These are phyloP conservation scores for Mus musculus DNA, from an alignment of 2,113 vertebrate species.

Conservation along the genomic window DNA sequence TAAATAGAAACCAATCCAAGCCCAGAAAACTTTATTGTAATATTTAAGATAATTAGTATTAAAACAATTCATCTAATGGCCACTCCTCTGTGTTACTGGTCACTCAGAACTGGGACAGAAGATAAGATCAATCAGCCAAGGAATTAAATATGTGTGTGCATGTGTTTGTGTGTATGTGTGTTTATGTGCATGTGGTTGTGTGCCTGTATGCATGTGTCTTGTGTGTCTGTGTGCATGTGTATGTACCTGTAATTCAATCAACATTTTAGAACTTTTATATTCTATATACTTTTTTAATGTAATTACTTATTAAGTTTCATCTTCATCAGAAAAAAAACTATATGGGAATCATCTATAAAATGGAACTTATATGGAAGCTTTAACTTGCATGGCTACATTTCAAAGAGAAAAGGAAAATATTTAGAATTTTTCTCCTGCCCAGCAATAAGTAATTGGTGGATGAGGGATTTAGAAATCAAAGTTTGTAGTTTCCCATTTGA, in stretches of 20 bases:
- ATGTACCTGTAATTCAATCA: background rate
- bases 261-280: background rate
- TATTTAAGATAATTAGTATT: background rate
- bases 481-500: background rate
- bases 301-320: background rate
- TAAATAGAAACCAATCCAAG: background rate
- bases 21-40: background rate
- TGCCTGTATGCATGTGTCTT: background rate
- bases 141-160: background rate
- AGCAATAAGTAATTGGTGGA: background rate
- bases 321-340: background rate
- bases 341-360: background rate
- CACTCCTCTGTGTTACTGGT: background rate
- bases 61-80: background rate
- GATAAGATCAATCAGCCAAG: background rate
- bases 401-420: background rate
- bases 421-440: background rate
- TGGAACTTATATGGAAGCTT: background rate
- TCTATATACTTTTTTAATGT: background rate
- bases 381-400: background rate
- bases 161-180: background rate
- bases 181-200: background rate
- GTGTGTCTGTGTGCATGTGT: background rate
- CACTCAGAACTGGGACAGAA: background rate
- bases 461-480: background rate